Base-by-base conservation (phyloP, 2,888 invertebrate species). In the Cerastoderma edule region DNA sequence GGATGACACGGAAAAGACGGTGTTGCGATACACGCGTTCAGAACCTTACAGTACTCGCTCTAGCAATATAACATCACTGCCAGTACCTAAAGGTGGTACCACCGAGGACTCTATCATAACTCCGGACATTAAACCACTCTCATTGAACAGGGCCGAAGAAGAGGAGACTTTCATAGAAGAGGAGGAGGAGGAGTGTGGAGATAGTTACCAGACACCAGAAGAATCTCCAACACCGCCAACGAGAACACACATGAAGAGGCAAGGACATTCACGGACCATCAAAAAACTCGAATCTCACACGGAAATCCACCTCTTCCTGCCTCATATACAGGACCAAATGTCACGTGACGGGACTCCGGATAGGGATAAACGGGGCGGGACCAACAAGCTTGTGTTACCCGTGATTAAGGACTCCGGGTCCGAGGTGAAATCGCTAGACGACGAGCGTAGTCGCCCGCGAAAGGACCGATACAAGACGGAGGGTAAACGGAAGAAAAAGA, bases 271-370 rank as follows among this genome's bases (percentile, higher is more conserved):
- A 35, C 78, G 84, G 46, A 85, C 84, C 60, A 83, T 86, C 67
- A 84, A 83, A 48, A 74, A 75, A 24, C 56, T 70, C n/a, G 83
- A 84, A 57, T 76, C 83, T 24, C 84, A 86, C 71, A 81, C 84
- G 0, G 82, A 83, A 64, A 70, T 86, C 27, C 84, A 84, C 67
- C 71, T 86, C 27, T 86, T 86, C 77, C 80, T 86, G 67, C 86
- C 86, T 6, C 76, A 84, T 46, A 86, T 86, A 35, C 72, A 77
- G 27, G 79, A 76, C 16, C 54, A 56, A 6, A 68, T 65, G 57
- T 77, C 74, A 73, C 74, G 80, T 53, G 72, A 44, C 64, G 76
- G 63, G 48, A 80, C 80, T 66, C 80, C 80, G 0, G 75, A 77
- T 28, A 75, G 64, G 60, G 30, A 35, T 24, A 76, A 39, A 53